These are phyloP conservation scores for Helicorthomorpha holstii DNA, from an alignment of 1,140 invertebrate species.

Conservation along the genomic window DNA sequence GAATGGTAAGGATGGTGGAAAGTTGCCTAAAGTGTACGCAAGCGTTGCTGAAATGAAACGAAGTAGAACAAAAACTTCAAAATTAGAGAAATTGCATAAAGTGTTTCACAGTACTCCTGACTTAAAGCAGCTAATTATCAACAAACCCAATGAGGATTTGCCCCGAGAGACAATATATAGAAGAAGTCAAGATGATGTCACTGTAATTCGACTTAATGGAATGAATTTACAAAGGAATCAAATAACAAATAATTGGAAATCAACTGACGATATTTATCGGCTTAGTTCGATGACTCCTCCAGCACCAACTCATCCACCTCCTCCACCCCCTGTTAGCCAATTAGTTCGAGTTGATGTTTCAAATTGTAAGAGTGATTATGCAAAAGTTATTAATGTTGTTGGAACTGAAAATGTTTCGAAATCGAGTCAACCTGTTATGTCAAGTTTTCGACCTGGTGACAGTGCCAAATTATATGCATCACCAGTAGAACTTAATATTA, in stretches of 20 bases:
- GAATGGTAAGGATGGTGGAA: conserved; percentile 11
- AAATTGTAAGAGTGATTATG: conserved; percentile 19
- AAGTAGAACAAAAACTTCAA: conserved; percentile 24
- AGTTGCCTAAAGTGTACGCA: conserved; percentile 60
- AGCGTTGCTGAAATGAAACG: conserved; percentile 92
- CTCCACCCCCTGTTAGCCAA: conserved; percentile 50
- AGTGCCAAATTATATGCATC: conserved; percentile 74
- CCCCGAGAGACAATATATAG: too few species aligned
- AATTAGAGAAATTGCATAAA: conserved; percentile 37
- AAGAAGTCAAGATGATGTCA: too few species aligned
- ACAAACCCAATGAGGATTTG: conserved; percentile 4
- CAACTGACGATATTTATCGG: too few species aligned
- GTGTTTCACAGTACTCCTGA: conserved; percentile 80
- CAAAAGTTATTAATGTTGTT: conserved; percentile 13
- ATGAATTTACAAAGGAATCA: too few species aligned
- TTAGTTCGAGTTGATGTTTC: conserved; percentile 51
- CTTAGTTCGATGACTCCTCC: too few species aligned
- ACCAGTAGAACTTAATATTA: conserved; percentile 52
- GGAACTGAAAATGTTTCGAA: not conserved
- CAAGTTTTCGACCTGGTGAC: conserved; percentile 62
- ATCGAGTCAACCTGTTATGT: conserved; percentile 34
- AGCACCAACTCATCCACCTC: conserved; percentile 46
- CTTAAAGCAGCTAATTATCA: too few species aligned
- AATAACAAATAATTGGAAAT: too few species aligned
- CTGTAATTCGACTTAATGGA: too few species aligned